Percentiles rank a stretch among this genome's conserved stretches.
Conservation (phyloP, 2,113 vertebrate genomes). For the Rhegmatorhina hoffmannsi region DNA sequence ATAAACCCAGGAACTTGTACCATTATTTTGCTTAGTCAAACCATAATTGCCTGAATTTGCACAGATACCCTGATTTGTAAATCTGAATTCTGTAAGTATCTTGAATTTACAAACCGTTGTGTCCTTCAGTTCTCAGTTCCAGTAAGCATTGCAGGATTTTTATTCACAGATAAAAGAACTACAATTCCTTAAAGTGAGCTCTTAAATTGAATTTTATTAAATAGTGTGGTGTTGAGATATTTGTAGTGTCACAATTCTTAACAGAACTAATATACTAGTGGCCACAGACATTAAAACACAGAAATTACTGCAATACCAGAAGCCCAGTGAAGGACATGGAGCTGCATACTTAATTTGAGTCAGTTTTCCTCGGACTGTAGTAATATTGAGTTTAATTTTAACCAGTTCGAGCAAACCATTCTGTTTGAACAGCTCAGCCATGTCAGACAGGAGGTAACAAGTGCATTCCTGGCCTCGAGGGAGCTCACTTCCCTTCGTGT, state of each 20-base stretch:
- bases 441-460: fast-evolving
- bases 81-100: neutral
- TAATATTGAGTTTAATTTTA: neutral
- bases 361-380: neutral
- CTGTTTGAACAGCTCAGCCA: neutral
- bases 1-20: neutral
- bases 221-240: neutral
- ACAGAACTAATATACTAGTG: neutral
- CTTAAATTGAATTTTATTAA: neutral
- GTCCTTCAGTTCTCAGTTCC: neutral
- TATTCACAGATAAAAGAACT: neutral
- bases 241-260: neutral
- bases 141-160: neutral
- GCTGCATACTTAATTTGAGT: neutral
- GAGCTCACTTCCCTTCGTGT: neutral
- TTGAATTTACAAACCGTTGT: neutral
- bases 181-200: neutral
- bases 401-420: neutral
- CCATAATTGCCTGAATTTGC: neutral
- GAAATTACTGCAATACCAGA: neutral
- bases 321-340: neutral
- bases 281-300: neutral
- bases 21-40: neutral
- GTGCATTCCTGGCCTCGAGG: neutral
- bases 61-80: neutral